phyloP scores from a whole-genome alignment of 2,797 vertebrate species.

The Typhlichthys subterraneus region DNA sequence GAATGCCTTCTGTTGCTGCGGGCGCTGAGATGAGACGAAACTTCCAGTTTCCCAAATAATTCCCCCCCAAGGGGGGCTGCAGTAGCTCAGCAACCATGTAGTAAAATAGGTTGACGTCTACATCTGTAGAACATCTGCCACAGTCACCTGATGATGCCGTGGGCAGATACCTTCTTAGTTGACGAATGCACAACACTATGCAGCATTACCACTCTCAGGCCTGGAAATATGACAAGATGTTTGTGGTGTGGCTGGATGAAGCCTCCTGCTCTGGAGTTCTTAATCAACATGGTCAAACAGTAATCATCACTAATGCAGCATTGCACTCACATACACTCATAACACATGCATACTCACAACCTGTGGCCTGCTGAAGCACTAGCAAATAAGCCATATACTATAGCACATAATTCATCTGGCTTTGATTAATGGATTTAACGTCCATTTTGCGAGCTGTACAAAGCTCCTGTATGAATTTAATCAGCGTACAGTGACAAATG shows the following conservation, averaged over 20 bases:
- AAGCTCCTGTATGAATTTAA: conserved; percentile 76
- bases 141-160: conserved; percentile 53
- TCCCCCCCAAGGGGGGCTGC: conserved; percentile 35
- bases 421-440: conserved; percentile 74
- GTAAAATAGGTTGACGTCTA: conserved; percentile 30
- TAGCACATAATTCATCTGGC: conserved; percentile 68
- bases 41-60: conserved; percentile 3
- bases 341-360: conserved; percentile 5
- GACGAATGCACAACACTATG: too few species aligned
- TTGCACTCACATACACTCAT: conserved; percentile 13
- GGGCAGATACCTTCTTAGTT: conserved; percentile 37
- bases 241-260: conserved; percentile 12
- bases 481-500: conserved; percentile 82
- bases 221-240: conserved; percentile 28
- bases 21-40: too few species aligned
- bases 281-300: too few species aligned
- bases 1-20: too few species aligned
- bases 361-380: conserved; percentile 62
- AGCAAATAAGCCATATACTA: conserved; percentile 41
- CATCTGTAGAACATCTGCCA: conserved; percentile 71
- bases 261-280: too few species aligned
- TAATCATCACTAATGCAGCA: conserved; percentile 6
- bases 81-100: too few species aligned
- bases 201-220: conserved; percentile 23
- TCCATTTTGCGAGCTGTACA: conserved; percentile 72